Base-by-base conservation (phyloP, 2,888 invertebrate species). In the Volucella zonaria region DNA sequence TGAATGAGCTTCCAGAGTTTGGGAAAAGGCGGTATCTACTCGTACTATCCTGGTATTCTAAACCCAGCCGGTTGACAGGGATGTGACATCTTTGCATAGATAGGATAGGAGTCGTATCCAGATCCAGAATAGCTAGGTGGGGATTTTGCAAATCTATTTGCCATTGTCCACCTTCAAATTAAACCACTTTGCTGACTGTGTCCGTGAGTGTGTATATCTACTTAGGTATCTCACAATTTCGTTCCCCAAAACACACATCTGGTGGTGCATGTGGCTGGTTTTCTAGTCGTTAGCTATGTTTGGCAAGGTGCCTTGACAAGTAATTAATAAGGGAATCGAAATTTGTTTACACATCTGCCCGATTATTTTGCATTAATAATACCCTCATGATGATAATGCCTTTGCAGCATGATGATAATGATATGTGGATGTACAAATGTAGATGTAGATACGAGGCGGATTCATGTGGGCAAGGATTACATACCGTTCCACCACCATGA, bases 251-350 rank as follows among this genome's bases (percentile, higher is more conserved):
- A 82, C 83, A 83, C 76, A 83, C 86, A 83, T 86, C 83, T 86
- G 83, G 83, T 75, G 83, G 75, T 83, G 82, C 83, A 86, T 83
- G 82, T 66, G 83, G 82, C 83, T 82, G 86, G 76, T 82, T 79
- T 80, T 85, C 85, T 81, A 85, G 80, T 80, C 77, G 85, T 81
- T 81, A 81, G 80, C 81, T 83, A 86, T 87, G 87, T 86, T 88
- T 87, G 87, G 87, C 88, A 87, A 87, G 88, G 87, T 87, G 87
- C 87, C 86, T 86, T 86, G 87, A 88, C 88, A 88, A 88, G 88
- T 88, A 88, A 88, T 88, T 88, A 88, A 88, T 88, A 88, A 88
- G 86, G 87, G 87, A 88, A 87, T 87, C 87, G 87, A 87, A 87
- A 86, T 87, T 87, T 88, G 88, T 88, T 88, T 88, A 88, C 87